phyloP scores from a whole-genome alignment of 2,113 vertebrate genomes.

The Ictalurus punctatus region DNA sequence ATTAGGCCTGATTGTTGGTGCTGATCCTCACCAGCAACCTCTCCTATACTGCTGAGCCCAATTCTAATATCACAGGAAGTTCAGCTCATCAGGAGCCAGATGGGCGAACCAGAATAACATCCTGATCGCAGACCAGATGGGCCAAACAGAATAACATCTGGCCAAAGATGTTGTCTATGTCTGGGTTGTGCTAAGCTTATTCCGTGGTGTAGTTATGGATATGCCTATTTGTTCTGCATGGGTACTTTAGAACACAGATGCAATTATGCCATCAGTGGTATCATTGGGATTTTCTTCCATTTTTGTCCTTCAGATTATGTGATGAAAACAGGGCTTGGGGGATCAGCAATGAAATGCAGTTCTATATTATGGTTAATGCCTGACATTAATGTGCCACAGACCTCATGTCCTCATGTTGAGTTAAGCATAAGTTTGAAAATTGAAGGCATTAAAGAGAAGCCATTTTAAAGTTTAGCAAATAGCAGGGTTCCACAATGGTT shows the following conservation, averaged over 20 bases:
- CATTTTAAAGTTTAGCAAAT: slow-evolving; percentile 16
- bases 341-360: not conserved
- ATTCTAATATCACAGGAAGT: slow-evolving; percentile 26
- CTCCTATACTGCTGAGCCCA: slow-evolving; percentile 4
- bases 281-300: slow-evolving; percentile 1
- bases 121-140: slow-evolving; percentile 26
- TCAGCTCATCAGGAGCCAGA: slow-evolving; percentile 18
- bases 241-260: not conserved
- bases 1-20: slow-evolving; percentile 39
- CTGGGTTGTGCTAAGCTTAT: not conserved
- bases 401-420: slow-evolving; percentile 15
- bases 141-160: slow-evolving; percentile 35
- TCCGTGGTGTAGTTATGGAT: not conserved
- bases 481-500: not conserved
- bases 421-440: slow-evolving; percentile 6
- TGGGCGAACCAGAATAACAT: slow-evolving; percentile 6
- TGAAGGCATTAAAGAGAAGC: slow-evolving; percentile 19
- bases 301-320: not conserved
- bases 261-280: not conserved
- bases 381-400: slow-evolving; percentile 23
- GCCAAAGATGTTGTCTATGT: slow-evolving; percentile 16
- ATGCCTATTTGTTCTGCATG: slow-evolving; percentile 20
- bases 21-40: slow-evolving; percentile 16
- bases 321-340: slow-evolving; percentile 11
- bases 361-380: slow-evolving; percentile 2